Conservation (phyloP, 2,113 vertebrate genomes). For the Otus sunia region DNA sequence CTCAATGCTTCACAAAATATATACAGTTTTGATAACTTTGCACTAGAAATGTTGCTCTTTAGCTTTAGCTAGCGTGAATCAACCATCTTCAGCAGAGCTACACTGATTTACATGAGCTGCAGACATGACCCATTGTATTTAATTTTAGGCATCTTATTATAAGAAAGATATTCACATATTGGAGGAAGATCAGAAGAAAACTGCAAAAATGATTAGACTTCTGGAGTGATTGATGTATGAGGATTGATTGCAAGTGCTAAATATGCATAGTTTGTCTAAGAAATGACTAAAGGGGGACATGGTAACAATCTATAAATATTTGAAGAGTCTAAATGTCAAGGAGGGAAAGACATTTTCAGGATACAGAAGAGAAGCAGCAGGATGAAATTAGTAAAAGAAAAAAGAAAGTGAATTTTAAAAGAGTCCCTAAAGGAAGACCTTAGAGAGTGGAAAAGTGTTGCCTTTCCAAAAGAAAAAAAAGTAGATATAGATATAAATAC, state of each 20-base stretch:
- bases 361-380: not conserved
- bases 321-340: constrained; percentile 44
- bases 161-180: constrained; percentile 42
- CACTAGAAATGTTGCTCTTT: not conserved
- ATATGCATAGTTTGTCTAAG: constrained; percentile 62
- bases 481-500: not conserved
- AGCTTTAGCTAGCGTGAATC: not conserved
- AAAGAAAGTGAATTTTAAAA: not conserved
- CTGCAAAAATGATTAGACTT: constrained; percentile 54
- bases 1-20: not conserved
- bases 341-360: constrained; percentile 27
- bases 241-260: constrained; percentile 64
- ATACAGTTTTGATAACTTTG: not conserved
- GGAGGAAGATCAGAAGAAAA: constrained; percentile 48
- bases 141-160: constrained; percentile 45
- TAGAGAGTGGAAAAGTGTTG: not conserved
- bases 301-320: constrained; percentile 63
- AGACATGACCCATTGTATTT: constrained; percentile 36
- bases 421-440: not conserved
- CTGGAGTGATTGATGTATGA: constrained; percentile 56
- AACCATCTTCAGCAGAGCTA: not conserved
- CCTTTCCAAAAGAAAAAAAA: not conserved
- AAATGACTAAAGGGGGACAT: constrained; percentile 56
- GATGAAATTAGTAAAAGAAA: not conserved
- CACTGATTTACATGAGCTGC: constrained; percentile 33